phyloP scores from a whole-genome alignment of 2,797 vertebrate species.

The Calcarius lapponicus region DNA sequence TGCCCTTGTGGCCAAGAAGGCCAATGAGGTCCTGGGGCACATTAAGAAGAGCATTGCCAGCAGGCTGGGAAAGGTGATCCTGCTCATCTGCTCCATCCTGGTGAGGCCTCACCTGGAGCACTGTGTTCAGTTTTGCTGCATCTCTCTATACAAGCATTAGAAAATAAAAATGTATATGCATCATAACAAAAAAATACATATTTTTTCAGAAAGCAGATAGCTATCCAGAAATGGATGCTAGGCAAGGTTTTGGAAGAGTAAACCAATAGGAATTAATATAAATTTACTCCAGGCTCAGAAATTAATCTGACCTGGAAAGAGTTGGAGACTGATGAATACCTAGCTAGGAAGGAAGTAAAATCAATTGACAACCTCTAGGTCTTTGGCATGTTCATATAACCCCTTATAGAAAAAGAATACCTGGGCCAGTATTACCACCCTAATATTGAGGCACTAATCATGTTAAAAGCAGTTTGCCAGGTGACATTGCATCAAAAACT shows the following conservation, averaged over 20 bases:
- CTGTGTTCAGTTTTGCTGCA: neutral
- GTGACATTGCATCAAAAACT: neutral
- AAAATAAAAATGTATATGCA: neutral
- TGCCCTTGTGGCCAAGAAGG: neutral
- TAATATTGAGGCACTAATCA: neutral
- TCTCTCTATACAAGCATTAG: neutral
- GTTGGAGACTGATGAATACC: neutral
- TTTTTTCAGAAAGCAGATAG: neutral
- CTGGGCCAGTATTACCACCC: no score
- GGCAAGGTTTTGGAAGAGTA: neutral
- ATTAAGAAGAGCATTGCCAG: neutral
- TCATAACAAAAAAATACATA: neutral
- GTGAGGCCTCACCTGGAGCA: neutral
- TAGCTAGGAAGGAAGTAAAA: neutral
- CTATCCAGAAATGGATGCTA: neutral
- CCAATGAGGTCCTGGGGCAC: accelerated
- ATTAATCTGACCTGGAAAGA: neutral
- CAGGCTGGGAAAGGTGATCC: neutral
- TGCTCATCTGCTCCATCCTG: neutral
- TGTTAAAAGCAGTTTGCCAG: neutral
- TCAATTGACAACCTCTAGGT: neutral
- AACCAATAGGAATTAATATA: neutral
- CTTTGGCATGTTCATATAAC: neutral
- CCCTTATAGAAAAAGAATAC: neutral
- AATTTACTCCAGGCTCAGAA: neutral